Evolutionary conservation across 2,113 vertebrate species (phyloP).

Genomic region (Genyomyrus donnyi): DNA sequence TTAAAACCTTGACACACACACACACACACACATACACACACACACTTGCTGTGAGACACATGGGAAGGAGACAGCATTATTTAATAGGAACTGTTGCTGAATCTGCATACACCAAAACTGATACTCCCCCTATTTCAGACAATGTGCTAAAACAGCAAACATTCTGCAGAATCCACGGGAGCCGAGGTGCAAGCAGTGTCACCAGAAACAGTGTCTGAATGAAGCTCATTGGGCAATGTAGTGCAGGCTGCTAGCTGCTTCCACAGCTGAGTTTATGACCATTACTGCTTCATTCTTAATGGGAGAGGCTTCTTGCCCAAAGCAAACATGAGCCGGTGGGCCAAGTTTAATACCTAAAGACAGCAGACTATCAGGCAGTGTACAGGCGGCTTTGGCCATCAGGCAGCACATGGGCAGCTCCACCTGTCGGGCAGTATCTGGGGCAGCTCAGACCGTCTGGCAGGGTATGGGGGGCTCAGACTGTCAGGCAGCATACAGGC

Average conservation of each 20-base stretch:
- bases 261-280: not conserved
- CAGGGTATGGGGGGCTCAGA: too few relatives aligned
- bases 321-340: not conserved
- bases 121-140: not conserved
- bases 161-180: not conserved
- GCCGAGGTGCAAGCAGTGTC: not conserved
- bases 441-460: too few relatives aligned
- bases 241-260: not conserved
- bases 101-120: not conserved
- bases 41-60: not conserved
- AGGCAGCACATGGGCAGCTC: too few relatives aligned
- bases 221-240: not conserved
- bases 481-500: too few relatives aligned
- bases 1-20: not conserved
- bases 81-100: not conserved
- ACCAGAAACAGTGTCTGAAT: not conserved
- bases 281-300: not conserved
- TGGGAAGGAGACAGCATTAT: not conserved
- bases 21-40: not conserved
- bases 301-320: not conserved
- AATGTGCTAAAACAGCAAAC: not conserved
- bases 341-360: not conserved
- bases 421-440: too few relatives aligned
- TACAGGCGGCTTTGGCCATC: not conserved
- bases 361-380: not conserved